A percentile compares a stretch with the other conserved stretches of the same genome.
Evolutionary conservation across 2,888 invertebrate species (phyloP).

Genomic region (Galeopsomyia nigrocyanea): DNA sequence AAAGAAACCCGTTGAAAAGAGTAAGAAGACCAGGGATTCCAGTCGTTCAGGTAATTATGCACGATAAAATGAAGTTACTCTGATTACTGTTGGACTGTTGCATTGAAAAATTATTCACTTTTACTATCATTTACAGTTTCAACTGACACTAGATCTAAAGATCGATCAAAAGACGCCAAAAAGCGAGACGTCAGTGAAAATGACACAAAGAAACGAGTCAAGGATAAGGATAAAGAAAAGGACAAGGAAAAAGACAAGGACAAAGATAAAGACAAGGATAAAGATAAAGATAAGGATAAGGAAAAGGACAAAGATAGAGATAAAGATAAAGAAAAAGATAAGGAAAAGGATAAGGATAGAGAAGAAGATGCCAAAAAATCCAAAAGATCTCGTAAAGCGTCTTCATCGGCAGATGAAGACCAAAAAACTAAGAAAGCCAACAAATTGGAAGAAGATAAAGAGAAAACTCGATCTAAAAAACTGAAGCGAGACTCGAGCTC

Average conservation of each 20-base stretch:
- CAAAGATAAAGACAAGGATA: neutral
- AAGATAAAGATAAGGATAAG: no score
- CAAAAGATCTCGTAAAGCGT: slow-evolving; percentile 61
- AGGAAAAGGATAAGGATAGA: slow-evolving; percentile 27
- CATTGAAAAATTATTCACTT: slow-evolving; percentile 9
- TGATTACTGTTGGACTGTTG: slow-evolving; percentile 12
- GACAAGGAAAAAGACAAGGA: neutral
- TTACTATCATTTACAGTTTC: slow-evolving; percentile 50
- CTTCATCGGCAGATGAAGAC: slow-evolving; percentile 64
- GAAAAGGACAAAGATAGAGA: no score
- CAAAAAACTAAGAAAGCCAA: slow-evolving; percentile 59
- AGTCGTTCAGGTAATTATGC: slow-evolving; percentile 56
- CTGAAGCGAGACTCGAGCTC: slow-evolving; percentile 72
- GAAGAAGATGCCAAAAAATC: slow-evolving; percentile 68
- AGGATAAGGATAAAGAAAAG: neutral
- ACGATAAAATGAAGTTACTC: neutral
- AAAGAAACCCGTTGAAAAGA: slow-evolving; percentile 61
- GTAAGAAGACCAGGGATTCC: slow-evolving; percentile 59
- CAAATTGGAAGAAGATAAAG: slow-evolving; percentile 70
- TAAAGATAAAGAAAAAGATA: no score
- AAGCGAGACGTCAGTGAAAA: slow-evolving; percentile 68
- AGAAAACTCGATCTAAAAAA: slow-evolving; percentile 64
- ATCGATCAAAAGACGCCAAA: slow-evolving; percentile 64
- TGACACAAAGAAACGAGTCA: slow-evolving; percentile 66
- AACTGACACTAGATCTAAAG: slow-evolving; percentile 68